These are phyloP conservation scores for Haliclystus octoradiatus DNA, from an alignment of 30 jellyfish, hydroid and myxozoan genomes.

Conservation along the genomic window DNA sequence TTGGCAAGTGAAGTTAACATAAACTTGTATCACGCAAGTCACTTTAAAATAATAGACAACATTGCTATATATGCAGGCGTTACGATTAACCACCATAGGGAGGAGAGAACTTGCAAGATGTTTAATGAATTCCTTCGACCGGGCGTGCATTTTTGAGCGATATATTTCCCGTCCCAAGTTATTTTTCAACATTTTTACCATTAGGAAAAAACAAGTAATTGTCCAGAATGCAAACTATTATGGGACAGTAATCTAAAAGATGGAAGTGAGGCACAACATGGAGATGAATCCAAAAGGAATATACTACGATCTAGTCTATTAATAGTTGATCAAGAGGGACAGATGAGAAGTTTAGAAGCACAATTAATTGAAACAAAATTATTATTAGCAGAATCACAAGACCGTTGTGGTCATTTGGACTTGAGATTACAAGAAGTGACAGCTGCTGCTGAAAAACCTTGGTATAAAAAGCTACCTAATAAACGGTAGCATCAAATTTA, in stretches of 20 bases:
- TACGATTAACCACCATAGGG: no score
- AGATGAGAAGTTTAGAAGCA: slow-evolving; percentile 34
- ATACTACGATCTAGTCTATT: slow-evolving; percentile 2
- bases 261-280: slow-evolving; percentile 8
- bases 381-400: slow-evolving; percentile 67
- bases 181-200: no score
- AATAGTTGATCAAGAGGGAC: slow-evolving; percentile 41
- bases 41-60: no score
- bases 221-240: slow-evolving; percentile 21
- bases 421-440: slow-evolving; percentile 38
- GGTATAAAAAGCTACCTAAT: slow-evolving; percentile 65
- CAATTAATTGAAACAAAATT: slow-evolving; percentile 64
- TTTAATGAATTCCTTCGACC: no score
- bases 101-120: no score
- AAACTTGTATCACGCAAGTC: no score
- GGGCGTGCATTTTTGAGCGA: background rate
- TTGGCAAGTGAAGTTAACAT: no score
- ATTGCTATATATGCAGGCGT: no score
- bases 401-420: slow-evolving; percentile 67
- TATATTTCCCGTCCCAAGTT: background rate
- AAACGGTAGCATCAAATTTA: no score
- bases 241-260: background rate
- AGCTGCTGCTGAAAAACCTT: slow-evolving; percentile 55
- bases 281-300: slow-evolving; percentile 9
- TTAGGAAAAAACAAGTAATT: slow-evolving; percentile 32